A percentile compares a stretch with the other conserved stretches of the same genome.
Conservation (phyloP, 1,140 invertebrate species). For the Tetragnatha versicolor region DNA sequence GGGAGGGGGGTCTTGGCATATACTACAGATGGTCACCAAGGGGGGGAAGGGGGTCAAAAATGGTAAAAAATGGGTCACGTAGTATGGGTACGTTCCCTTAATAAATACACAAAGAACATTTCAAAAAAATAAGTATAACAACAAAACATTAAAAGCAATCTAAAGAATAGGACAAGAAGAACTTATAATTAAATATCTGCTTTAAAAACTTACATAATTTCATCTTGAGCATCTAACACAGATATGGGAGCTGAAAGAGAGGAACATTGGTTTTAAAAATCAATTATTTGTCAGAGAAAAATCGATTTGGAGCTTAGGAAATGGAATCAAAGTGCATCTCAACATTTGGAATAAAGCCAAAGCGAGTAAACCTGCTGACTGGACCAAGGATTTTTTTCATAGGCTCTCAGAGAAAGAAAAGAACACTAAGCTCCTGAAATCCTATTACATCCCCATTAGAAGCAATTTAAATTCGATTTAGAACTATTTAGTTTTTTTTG, state of each 20-base stretch:
- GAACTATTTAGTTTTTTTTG: neutral
- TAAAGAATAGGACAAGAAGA: neutral
- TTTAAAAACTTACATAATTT: constrained; percentile 40
- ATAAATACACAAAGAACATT: too few relatives aligned
- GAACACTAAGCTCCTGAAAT: neutral
- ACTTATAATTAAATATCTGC: too few relatives aligned
- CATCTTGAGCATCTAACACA: constrained; percentile 44
- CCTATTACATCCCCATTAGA: neutral
- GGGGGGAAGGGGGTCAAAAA: too few relatives aligned
- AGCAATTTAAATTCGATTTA: constrained; percentile 7
- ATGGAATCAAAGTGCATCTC: neutral
- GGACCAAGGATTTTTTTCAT: neutral
- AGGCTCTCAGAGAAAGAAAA: neutral
- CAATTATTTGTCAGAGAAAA: neutral
- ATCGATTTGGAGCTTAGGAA: neutral
- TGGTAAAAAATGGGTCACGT: too few relatives aligned
- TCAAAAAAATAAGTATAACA: too few relatives aligned
- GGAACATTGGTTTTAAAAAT: neutral
- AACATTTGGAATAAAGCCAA: neutral
- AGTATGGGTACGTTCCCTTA: too few relatives aligned
- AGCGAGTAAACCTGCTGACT: neutral
- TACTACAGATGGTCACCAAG: too few relatives aligned
- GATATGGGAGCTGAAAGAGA: constrained; percentile 28
- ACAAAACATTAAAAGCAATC: too few relatives aligned
- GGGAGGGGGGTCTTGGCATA: too few relatives aligned